Conservation (phyloP, 2,113 vertebrate genomes). For the Clarias batrachus region DNA sequence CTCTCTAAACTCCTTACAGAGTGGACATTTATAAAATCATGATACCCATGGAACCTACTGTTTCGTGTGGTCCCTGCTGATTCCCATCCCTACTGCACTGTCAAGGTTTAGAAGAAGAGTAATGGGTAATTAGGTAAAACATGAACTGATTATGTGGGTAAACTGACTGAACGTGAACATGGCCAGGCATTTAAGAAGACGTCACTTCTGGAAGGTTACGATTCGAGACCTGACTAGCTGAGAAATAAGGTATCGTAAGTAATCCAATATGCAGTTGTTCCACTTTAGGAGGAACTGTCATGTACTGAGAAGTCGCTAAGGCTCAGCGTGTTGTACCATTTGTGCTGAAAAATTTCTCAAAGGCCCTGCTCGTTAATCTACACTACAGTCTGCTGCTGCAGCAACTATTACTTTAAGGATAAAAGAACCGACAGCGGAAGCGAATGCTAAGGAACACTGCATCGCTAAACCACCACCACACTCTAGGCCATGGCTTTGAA, state of each 20-base stretch:
- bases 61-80: no score
- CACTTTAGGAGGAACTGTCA: constrained; percentile 59
- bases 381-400: constrained; percentile 66
- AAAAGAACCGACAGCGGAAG: constrained; percentile 55
- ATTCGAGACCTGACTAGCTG: constrained; percentile 10
- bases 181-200: neutral
- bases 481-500: constrained; percentile 17
- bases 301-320: constrained; percentile 45
- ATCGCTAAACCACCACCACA: constrained; percentile 24
- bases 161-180: neutral
- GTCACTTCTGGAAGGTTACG: neutral
- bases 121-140: neutral
- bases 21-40: no score
- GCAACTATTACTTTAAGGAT: constrained; percentile 61
- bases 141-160: neutral
- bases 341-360: constrained; percentile 59
- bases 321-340: constrained; percentile 42
- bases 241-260: constrained; percentile 26
- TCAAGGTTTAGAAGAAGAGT: neutral
- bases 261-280: constrained; percentile 7
- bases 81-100: constrained; percentile 11
- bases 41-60: no score
- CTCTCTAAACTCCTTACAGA: no score
- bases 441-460: constrained; percentile 44
- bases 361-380: constrained; percentile 70